phyloP scores from a whole-genome alignment of 2,888 invertebrate species.

The Teinopalpus imperialis region DNA sequence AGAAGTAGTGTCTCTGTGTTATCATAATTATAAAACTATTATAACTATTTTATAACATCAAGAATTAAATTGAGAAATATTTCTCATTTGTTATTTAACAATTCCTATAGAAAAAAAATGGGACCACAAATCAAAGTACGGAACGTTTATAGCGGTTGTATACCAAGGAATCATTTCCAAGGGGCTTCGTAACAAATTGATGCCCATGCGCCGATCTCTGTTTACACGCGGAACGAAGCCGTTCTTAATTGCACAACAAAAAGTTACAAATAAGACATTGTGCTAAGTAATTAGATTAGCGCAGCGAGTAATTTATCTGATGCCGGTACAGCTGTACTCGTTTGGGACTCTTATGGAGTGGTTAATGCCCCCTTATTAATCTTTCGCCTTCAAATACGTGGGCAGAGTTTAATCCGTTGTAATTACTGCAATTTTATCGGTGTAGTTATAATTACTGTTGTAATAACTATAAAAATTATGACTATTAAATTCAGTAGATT shows the following conservation, averaged over 20 bases:
- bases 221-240: slow-evolving; percentile 57
- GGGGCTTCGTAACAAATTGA: slow-evolving; percentile 46
- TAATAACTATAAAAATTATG: slow-evolving; percentile 14
- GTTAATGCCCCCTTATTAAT: slow-evolving; percentile 28
- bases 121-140: slow-evolving; percentile 15
- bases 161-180: slow-evolving; percentile 13
- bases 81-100: too few relatives aligned
- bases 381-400: slow-evolving; percentile 20
- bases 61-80: slow-evolving; percentile 6
- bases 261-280: slow-evolving; percentile 76
- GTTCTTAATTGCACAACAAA: slow-evolving; percentile 67
- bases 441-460: slow-evolving; percentile 14
- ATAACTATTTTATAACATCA: too few relatives aligned
- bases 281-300: slow-evolving; percentile 78
- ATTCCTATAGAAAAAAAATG: slow-evolving; percentile 31
- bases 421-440: slow-evolving; percentile 23
- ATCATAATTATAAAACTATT: too few relatives aligned
- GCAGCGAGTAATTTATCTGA: slow-evolving; percentile 54
- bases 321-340: slow-evolving; percentile 23
- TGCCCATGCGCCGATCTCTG: slow-evolving; percentile 44
- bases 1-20: too few relatives aligned
- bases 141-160: slow-evolving; percentile 31
- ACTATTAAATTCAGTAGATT: slow-evolving; percentile 24
- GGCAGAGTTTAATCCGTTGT: slow-evolving; percentile 20
- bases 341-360: slow-evolving; percentile 30